Conservation (phyloP, 2,888 invertebrate genomes). For the Linnaemya vulpina region DNA sequence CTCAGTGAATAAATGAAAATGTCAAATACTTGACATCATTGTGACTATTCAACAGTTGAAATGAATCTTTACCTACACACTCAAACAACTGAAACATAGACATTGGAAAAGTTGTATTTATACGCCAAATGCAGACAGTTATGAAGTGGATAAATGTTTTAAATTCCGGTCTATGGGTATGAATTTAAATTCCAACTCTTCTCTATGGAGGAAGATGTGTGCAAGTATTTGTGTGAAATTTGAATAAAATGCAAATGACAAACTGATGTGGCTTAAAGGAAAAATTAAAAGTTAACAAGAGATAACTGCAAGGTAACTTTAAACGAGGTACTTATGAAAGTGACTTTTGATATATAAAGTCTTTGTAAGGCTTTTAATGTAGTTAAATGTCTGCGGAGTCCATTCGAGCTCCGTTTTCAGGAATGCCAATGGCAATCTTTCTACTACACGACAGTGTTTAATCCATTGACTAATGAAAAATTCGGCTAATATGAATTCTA, state of each 20-base stretch:
- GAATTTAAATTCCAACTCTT: slow-evolving; percentile 21
- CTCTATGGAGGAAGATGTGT: background rate
- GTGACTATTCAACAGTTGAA: slow-evolving; percentile 45
- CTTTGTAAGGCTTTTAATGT: no score
- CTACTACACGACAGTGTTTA: no score
- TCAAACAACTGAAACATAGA: background rate
- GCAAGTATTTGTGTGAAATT: slow-evolving; percentile 1
- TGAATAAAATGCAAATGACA: slow-evolving; percentile 55
- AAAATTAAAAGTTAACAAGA: slow-evolving; percentile 28
- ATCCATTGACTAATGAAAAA: no score
- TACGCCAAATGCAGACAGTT: background rate
- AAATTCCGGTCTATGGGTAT: slow-evolving; percentile 47
- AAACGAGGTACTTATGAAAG: no score
- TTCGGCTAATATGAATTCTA: no score
- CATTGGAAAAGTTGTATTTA: slow-evolving; percentile 12
- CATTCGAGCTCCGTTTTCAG: no score
- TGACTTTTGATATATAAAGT: no score
- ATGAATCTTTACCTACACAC: slow-evolving; percentile 6
- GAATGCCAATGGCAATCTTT: no score
- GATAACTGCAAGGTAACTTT: background rate
- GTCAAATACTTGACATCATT: slow-evolving; percentile 63
- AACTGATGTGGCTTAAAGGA: slow-evolving; percentile 41
- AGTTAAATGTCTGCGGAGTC: no score
- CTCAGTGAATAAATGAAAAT: slow-evolving; percentile 58
- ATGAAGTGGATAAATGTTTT: slow-evolving; percentile 54